Evolutionary conservation across 2,888 invertebrate genomes (phyloP), one percentile per base, ranked within the genome.

Genomic region (Lottia gigantea): DNA sequence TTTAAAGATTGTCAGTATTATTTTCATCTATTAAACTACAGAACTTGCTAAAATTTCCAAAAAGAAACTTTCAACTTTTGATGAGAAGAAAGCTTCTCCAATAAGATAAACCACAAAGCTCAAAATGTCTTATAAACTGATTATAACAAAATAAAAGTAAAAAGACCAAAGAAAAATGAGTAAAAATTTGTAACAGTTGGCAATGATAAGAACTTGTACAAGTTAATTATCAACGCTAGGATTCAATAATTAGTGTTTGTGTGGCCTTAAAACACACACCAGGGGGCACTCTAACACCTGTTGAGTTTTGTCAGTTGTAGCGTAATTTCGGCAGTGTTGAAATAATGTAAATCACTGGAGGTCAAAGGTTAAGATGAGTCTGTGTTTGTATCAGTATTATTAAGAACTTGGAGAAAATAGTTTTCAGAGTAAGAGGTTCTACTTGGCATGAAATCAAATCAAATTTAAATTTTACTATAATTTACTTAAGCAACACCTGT

Each of bases 231-330:
- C 55, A n/a, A 55, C 55, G 15, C 4, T 23, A 11, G 3, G 55
- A 19, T 11, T 12, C n/a, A 55, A 55, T 19, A 55, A 55, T 19
- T 23, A 55, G 23, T 55, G 55, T 55, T 55, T 55, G 55, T 55
- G 55, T 55, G 55, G 55, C 55, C 19, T 40, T 55, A 23, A 55
- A 55, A 19, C 55, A 55, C 19, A 19, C 55, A 55, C 55, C 23
- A 55, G 55, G 23, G 55, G 55, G 55, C 55, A 55, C 19, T 55
- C 19, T 23, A 55, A 55, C 55, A 55, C 55, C 55, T 55, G 55
- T 55, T 23, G 19, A 19, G 14, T 11, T 14, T 14, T 19, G 55
- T 55, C 23, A 55, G 23, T 19, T 55, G 19, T 23, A 55, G 19
- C 14, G 55, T 55, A 55, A 55, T 14, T 55, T 3, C 23, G 55